Percentiles rank a stretch among this genome's conserved stretches.
Evolutionary conservation across 2,113 vertebrate genomes (phyloP).

Genomic region (Pleuronectes platessa): DNA sequence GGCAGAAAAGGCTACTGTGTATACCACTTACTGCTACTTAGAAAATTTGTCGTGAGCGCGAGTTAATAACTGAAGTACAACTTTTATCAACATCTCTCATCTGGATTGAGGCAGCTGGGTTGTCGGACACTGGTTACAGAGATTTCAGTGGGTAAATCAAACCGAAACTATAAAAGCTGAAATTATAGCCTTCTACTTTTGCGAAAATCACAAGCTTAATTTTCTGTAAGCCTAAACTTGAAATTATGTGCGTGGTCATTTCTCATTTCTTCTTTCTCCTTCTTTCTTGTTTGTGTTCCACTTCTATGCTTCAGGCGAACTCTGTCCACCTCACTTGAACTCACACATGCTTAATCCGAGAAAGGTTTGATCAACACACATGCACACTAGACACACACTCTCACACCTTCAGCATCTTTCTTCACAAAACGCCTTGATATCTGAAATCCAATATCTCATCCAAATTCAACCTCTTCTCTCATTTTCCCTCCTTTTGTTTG

Average conservation of each 20-base stretch:
- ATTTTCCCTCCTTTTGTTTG: background rate
- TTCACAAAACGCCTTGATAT: conserved; percentile 36
- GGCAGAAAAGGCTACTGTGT: background rate
- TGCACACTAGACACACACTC: background rate
- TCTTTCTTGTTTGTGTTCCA: conserved; percentile 7
- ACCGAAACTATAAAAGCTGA: conserved; percentile 1
- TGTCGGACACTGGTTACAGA: background rate
- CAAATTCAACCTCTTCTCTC: conserved; percentile 16
- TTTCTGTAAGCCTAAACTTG: background rate
- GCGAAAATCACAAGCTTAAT: conserved; percentile 1
- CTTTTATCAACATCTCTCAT: conserved; percentile 2
- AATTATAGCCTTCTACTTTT: background rate
- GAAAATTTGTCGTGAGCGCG: background rate
- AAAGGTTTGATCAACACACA: background rate
- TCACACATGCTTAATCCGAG: conserved; percentile 4
- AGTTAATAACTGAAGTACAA: conserved; percentile 1
- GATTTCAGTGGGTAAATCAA: background rate
- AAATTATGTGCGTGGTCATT: background rate
- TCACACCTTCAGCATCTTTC: conserved; percentile 32
- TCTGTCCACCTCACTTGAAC: conserved; percentile 6
- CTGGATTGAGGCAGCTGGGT: background rate
- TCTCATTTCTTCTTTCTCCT: background rate
- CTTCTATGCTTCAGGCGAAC: conserved; percentile 1
- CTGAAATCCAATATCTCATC: conserved; percentile 55
- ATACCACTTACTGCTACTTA: background rate